Evolutionary conservation across 1,140 invertebrate species (phyloP), one percentile per base, ranked within the genome.

Genomic region (Pomacea maculata): DNA sequence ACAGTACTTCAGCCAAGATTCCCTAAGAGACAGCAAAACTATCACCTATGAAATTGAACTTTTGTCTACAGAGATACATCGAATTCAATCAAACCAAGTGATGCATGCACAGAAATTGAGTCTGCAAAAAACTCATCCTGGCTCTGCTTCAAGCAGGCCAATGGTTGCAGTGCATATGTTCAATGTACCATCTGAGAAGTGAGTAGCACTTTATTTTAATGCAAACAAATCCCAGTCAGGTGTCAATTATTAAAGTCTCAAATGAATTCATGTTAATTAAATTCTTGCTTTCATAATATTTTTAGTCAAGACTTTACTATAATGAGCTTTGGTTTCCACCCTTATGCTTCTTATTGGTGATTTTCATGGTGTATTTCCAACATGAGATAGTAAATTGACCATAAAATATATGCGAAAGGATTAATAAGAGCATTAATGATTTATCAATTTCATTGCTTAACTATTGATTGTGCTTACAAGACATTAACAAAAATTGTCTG

Each of bases 121-220:
- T 14, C 29, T 14, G 25, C 57, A 14, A 34, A 63, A 29, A 45
- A 25, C 67, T 17, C 54, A 55, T 7, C 67, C 25, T 19, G 55
- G 68, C n/a, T 65, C 45, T 17, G 52, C 72, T 11, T 21, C 78
- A 17, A 63, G 52, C 1, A 70, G 61, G 17, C 70, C 70, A 12
- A 61, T 80, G 34, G 78, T 80, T 67, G 72, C 70, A 12, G 78
- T 72, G 6, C 72, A 80, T 55, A 73, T 74, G 72, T 64, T 65
- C 72, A 61, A 73, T 52, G n/a, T 73, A 15, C 11, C 72, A 14
- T 72, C 72, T 21, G 78, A 80, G 55, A 80, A 74, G 78, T 80
- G 70, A 74, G 70, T 11, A 25, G 17, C 7, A 1, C 1, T 74
- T 74, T 74, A 45, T 52, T 55, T n/a, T 21, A 1, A 7, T 34